Percentiles rank a stretch among this genome's conserved stretches.
phyloP scores from a whole-genome alignment of 2,888 invertebrate species.

The Dichetophora obliterata region DNA sequence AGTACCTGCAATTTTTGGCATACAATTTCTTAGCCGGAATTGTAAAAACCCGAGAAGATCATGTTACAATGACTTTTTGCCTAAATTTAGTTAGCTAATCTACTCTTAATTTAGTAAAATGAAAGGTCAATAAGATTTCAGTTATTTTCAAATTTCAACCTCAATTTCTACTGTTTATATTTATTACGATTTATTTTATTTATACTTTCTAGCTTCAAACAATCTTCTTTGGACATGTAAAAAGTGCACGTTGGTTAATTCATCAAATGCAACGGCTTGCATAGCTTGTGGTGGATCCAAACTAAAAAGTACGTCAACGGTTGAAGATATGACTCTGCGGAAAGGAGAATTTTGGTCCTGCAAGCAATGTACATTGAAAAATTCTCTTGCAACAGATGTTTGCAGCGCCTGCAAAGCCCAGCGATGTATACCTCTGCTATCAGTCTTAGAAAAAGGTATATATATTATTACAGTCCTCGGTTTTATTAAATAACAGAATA shows the following conservation, averaged over 20 bases:
- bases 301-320: constrained; percentile 76
- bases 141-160: no score
- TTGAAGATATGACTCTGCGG: constrained; percentile 78
- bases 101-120: no score
- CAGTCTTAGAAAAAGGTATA: constrained; percentile 38
- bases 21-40: no score
- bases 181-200: background rate
- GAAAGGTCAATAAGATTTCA: no score
- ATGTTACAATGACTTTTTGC: no score
- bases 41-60: no score
- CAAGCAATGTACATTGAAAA: constrained; percentile 84
- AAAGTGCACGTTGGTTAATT: constrained; percentile 89
- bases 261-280: constrained; percentile 79
- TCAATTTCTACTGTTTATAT: background rate
- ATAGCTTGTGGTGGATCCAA: constrained; percentile 90
- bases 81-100: no score
- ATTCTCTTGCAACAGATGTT: constrained; percentile 76
- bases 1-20: no score
- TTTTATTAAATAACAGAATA: no score
- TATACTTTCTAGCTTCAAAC: background rate
- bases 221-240: constrained; percentile 82
- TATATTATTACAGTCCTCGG: no score
- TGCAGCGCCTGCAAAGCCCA: constrained; percentile 85
- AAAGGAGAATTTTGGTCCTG: constrained; percentile 86
- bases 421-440: constrained; percentile 54